phyloP scores from a whole-genome alignment of 30 jellyfish, hydroid and myxozoan species.

The Mastigias papua region DNA sequence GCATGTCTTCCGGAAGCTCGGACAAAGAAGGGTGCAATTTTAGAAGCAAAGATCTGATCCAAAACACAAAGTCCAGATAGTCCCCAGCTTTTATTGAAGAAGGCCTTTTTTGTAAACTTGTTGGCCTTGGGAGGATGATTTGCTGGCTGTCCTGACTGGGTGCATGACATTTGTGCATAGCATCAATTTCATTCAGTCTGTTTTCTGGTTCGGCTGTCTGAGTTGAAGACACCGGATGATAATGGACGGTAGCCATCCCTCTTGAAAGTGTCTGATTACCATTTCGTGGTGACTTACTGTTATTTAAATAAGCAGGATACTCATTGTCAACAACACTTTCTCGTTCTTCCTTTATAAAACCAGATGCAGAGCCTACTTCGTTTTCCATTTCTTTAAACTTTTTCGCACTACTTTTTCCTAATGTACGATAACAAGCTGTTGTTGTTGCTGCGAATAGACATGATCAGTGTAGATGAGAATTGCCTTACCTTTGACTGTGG shows the following conservation, averaged over 20 bases:
- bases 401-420: neutral
- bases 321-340: neutral
- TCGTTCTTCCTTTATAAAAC: neutral
- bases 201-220: neutral
- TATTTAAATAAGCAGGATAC: neutral
- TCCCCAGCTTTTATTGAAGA: neutral
- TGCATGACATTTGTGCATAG: neutral
- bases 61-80: constrained; percentile 1
- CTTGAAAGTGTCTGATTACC: neutral
- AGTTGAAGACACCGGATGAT: neutral
- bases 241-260: neutral
- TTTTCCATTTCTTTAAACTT: neutral
- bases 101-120: neutral
- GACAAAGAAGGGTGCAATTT: neutral
- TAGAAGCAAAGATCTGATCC: constrained; percentile 5
- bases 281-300: neutral
- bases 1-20: constrained; percentile 2
- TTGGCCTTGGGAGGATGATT: neutral
- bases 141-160: neutral
- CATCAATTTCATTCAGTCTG: neutral
- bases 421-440: neutral
- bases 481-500: too few species aligned
- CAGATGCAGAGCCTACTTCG: neutral
- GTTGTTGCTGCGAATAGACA: neutral
- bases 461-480: too few species aligned